phyloP scores from a whole-genome alignment of 2,888 invertebrate genomes.

The Drosophila subsilvestris region DNA sequence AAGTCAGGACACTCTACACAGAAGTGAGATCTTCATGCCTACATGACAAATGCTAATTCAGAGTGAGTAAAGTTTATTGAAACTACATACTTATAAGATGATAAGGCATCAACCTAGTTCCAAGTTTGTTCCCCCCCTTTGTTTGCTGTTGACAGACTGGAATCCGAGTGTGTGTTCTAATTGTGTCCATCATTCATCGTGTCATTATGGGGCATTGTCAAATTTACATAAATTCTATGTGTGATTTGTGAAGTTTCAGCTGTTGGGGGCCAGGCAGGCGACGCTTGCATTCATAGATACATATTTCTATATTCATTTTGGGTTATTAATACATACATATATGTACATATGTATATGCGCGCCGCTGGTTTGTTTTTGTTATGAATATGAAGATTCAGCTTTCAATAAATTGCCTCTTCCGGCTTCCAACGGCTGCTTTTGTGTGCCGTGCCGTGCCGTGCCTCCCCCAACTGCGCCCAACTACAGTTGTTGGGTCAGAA shows the following conservation, averaged over 20 bases:
- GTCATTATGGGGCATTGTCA: slow-evolving; percentile 60
- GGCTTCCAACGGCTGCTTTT: slow-evolving; percentile 50
- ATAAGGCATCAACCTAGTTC: slow-evolving; percentile 13
- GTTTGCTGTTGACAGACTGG: slow-evolving; percentile 27
- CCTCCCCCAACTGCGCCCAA: not conserved
- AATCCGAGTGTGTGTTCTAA: slow-evolving; percentile 46
- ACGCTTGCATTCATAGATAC: not conserved
- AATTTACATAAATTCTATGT: slow-evolving; percentile 44
- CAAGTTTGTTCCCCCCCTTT: slow-evolving; percentile 24
- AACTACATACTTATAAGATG: slow-evolving; percentile 11
- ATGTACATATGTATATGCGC: slow-evolving; percentile 18
- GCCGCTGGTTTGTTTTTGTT: slow-evolving; percentile 50
- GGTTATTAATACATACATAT: slow-evolving; percentile 2
- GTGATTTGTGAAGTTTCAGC: slow-evolving; percentile 60
- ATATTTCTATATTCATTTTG: not conserved
- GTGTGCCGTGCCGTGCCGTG: not conserved
- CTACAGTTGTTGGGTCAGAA: slow-evolving; percentile 25
- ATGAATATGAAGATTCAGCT: slow-evolving; percentile 47
- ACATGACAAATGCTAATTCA: slow-evolving; percentile 8
- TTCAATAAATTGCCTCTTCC: slow-evolving; percentile 44
- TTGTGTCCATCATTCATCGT: slow-evolving; percentile 65
- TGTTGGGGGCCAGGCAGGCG: slow-evolving; percentile 27
- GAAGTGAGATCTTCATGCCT: slow-evolving; percentile 12
- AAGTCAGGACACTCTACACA: slow-evolving; percentile 24
- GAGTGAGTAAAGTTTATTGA: slow-evolving; percentile 41